These are phyloP conservation scores for Temnothorax curvispinosus DNA, from an alignment of 1,140 invertebrate genomes.

Conservation along the genomic window DNA sequence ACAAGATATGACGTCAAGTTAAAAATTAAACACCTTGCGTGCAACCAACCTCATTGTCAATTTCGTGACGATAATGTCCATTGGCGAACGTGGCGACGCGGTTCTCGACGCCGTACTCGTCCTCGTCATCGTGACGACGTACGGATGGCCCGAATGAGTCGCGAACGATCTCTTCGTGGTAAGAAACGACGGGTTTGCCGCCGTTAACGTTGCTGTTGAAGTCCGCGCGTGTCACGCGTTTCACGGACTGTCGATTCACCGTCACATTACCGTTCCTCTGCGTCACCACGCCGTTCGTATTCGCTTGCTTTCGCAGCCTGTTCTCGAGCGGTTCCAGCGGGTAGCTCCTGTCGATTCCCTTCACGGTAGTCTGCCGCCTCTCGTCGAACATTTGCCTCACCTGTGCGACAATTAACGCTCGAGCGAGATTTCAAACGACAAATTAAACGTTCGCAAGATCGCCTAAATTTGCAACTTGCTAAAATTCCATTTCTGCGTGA, in stretches of 20 bases:
- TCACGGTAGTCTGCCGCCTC: slow-evolving; percentile 88
- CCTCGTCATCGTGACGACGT: slow-evolving; percentile 58
- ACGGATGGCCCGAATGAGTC: slow-evolving; percentile 68
- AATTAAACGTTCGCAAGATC: not conserved
- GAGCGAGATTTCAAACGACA: not conserved
- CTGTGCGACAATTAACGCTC: slow-evolving; percentile 39
- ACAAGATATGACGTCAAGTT: not conserved
- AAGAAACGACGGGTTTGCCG: slow-evolving; percentile 80
- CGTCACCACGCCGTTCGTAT: slow-evolving; percentile 76
- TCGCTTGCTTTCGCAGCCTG: slow-evolving; percentile 83
- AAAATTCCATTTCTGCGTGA: not conserved
- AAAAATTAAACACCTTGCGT: not conserved
- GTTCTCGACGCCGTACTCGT: slow-evolving; percentile 69
- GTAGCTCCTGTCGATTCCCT: slow-evolving; percentile 93
- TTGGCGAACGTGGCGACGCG: slow-evolving; percentile 72
- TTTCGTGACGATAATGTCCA: slow-evolving; percentile 71
- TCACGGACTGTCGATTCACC: slow-evolving; percentile 80
- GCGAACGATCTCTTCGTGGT: slow-evolving; percentile 77
- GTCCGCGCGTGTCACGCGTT: slow-evolving; percentile 77
- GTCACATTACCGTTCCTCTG: slow-evolving; percentile 77
- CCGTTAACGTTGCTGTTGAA: slow-evolving; percentile 82
- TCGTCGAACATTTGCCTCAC: slow-evolving; percentile 90
- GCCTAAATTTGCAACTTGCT: not conserved
- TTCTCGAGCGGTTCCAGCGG: slow-evolving; percentile 90
- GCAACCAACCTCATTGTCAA: slow-evolving; percentile 70